Evolutionary conservation across 1,140 invertebrate genomes (phyloP), one percentile per base, ranked within the genome.

Genomic region (Danaus melanippus): DNA sequence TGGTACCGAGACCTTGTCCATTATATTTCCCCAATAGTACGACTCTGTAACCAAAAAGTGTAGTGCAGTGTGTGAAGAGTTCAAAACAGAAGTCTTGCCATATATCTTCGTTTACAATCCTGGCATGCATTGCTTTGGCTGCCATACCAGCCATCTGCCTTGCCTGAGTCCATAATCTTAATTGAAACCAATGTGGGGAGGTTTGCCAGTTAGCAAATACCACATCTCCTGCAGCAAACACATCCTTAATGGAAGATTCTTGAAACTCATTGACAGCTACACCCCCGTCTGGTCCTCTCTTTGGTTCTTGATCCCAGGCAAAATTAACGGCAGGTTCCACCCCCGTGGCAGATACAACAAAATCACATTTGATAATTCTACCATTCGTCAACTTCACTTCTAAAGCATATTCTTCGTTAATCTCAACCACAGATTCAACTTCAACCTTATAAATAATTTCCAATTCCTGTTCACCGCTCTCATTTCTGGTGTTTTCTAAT

Each of bases 131-230:
- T 58, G 93, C 93, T 79, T 96, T 94, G 0, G 95, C 97, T 10
- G 94, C 96, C 89, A 97, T 98, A 44, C 90, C 89, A 9, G 97
- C 98, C 97, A 99, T 99, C 87, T 98, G 97, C 59, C 96, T 86
- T 0, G 98, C 98, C 88, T 99, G 98, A 6, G 96, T 97, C 98
- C 98, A 99, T 1, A 99, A 80, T 48, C 97, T 89, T 93, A 99
- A 97, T 87, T 98, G 97, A 83, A 98, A 94, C 98, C 98, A 99
- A 75, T 98, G 94, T 42, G 89, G 78, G 0, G 95, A 90, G 50
- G 86, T 70, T 11, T 90, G 75, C 97, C 98, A 99, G 32, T 79
- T 79, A 32, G 93, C 92, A 60, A 90, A 90, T 71, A 96, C 98
- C 8, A 96, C 92, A 90, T 99, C 98, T 9, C 98, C 98, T 50